Evolutionary conservation across 2,113 vertebrate genomes (phyloP), one percentile per base, ranked within the genome.

Genomic region (Atlantisia rogersi): DNA sequence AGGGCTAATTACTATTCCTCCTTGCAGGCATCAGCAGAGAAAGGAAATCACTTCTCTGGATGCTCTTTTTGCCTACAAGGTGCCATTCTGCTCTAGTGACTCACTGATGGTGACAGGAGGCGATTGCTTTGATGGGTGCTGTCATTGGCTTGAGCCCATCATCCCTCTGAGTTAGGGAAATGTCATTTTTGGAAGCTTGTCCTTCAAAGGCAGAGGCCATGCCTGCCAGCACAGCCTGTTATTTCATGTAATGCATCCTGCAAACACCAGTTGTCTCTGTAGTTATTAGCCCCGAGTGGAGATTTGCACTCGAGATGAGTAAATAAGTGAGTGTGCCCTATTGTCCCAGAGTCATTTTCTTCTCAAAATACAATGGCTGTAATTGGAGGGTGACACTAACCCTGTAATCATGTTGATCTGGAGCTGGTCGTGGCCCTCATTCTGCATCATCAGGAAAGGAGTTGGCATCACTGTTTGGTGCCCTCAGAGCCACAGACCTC

Each of bases 1-100:
- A 96, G 62, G 80, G 46, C 81, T 97, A 78, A 94, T 94, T 95
- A 56, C 70, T 79, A 52, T 95, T 95, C 62, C 82, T 97, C 48
- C 71, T 97, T 92, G 70, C 82, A 95, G 85, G 86, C 65, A 3
- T 67, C 55, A 79, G 86, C 80, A 50, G 82, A 80, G 94, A 93
- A 86, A 84, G 84, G 67, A 95, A 85, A 89, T 94, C 44, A 28
- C 44, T 92, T 78, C 39, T 71, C 13, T 86, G 69, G 74, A 79
- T 96, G 86, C 40, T 95, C 88, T 82, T 94, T 96, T 86, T 95
- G 85, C 75, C 75, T 92, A 9, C 82, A 79, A 83, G 79, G 74
- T 97, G 77, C 65, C 58, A 73, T 86, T 95, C 90, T 71, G 58
- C 84, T 90, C 86, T 50, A 64, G 84, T 83, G 77, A 97, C 81